A percentile compares a stretch with the other conserved stretches of the same genome.
These are phyloP conservation scores for Drosophila parthenogenetica DNA, from an alignment of 2,888 invertebrate genomes.

Conservation along the genomic window DNA sequence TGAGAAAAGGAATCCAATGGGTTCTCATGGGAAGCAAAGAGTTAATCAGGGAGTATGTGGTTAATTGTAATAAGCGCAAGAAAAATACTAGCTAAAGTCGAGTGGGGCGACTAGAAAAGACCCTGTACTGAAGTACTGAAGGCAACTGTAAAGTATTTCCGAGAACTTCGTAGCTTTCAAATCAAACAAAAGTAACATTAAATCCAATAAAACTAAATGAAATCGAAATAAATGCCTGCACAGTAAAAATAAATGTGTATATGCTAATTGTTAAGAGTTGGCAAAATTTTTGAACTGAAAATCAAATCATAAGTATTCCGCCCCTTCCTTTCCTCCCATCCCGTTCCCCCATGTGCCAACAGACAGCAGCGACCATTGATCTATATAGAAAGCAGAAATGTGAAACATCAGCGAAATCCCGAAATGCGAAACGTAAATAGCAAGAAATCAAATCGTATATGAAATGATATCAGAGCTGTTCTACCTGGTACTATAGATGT, in stretches of 20 bases:
- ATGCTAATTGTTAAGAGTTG: slow-evolving; percentile 16
- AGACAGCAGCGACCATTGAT: slow-evolving; percentile 54
- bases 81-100: neutral
- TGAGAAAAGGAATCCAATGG: slow-evolving; percentile 6
- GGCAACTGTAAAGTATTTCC: slow-evolving; percentile 14
- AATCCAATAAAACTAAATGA: neutral
- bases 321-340: too few relatives aligned
- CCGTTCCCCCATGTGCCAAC: neutral
- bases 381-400: slow-evolving; percentile 60
- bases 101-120: too few relatives aligned
- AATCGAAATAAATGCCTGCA: slow-evolving; percentile 22
- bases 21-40: slow-evolving; percentile 46
- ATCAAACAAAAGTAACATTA: neutral
- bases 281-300: slow-evolving; percentile 29
- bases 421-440: slow-evolving; percentile 29
- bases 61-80: slow-evolving; percentile 35
- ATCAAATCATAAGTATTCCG: slow-evolving; percentile 36
- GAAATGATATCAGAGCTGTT: slow-evolving; percentile 16
- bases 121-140: too few relatives aligned
- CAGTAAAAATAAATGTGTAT: slow-evolving; percentile 24
- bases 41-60: slow-evolving; percentile 25
- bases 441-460: slow-evolving; percentile 9
- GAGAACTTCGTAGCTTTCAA: slow-evolving; percentile 47
- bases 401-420: slow-evolving; percentile 70
- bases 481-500: slow-evolving; percentile 17